Evolutionary conservation across 2,113 vertebrate species (phyloP), one percentile per base, ranked within the genome.

Genomic region (Xyrauchen texanus): DNA sequence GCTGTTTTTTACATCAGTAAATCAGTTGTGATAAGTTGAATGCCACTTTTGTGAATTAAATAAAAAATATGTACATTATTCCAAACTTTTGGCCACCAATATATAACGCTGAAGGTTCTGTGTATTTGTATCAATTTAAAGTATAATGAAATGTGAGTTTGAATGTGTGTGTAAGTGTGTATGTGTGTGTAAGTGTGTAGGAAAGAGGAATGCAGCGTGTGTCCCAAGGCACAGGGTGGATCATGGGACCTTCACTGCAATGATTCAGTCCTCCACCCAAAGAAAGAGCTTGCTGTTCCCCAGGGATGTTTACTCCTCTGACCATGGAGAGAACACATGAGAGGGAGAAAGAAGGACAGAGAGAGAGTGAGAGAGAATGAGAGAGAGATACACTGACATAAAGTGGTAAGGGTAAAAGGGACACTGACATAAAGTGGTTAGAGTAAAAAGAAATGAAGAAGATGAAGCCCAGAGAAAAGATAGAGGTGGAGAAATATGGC

Each of bases 221-320:
- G 76, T 79, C 81, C 76, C 72, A 81, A 53, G 82, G 77, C 80
- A 71, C 67, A 83, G 86, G 84, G 88, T 88, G 83, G 81, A 90
- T 93, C 92, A 93, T 91, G 90, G 86, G 92, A 93, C 91, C 83
- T 85, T 88, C 88, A 66, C 72, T 88, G 87, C 84, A 84, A 85
- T 85, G 90, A 91, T 91, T 91, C 88, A 90, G 90, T 90, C 89
- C 86, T 88, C 78, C 82, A 86, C 81, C 84, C 86, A 87, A 91
- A 91, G 90, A 93, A 92, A 91, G 91, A 86, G 78, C 82, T 89
- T 44, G 89, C 90, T 93, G 92, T 93, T 92, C 88, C 88, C 85
- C 78, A 77, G 79, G 79, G 83, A 21, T 82, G 80, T 88, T 87
- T 85, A 73, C 81, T 69, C 76, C 69, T 68, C 65, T 81, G 79